Percentiles rank a stretch among this genome's conserved stretches.
phyloP scores from a whole-genome alignment of 2,797 vertebrate species.

The Melanotaenia boesemani region DNA sequence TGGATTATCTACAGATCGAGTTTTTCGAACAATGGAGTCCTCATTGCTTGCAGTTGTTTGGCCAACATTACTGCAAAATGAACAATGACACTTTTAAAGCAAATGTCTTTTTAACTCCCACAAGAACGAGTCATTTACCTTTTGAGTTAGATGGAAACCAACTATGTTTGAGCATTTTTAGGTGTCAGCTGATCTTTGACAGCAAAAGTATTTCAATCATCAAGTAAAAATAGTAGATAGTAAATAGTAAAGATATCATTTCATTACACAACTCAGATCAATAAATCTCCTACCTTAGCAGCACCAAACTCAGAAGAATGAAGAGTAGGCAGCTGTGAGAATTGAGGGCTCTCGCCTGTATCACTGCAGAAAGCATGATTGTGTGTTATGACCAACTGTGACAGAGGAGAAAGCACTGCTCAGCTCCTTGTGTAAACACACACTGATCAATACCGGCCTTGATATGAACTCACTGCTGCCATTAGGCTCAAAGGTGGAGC shows the following conservation, averaged over 20 bases:
- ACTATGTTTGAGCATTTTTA: not conserved
- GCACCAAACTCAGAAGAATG: constrained; percentile 41
- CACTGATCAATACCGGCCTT: constrained; percentile 64
- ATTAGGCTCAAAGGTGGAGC: constrained; percentile 27
- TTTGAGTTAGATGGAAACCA: not conserved
- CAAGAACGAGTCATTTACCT: not conserved
- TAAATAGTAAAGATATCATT: not conserved
- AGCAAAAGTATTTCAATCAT: not conserved
- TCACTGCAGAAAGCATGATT: constrained; percentile 56
- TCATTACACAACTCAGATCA: not conserved
- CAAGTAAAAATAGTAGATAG: constrained; percentile 6
- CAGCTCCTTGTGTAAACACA: constrained; percentile 63
- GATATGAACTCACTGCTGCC: constrained; percentile 51
- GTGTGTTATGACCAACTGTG: constrained; percentile 44
- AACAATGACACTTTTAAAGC: not conserved
- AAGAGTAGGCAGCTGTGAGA: constrained; percentile 32
- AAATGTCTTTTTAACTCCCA: not conserved
- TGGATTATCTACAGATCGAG: constrained; percentile 51
- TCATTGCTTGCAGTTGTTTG: constrained; percentile 39
- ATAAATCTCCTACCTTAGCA: constrained; percentile 66
- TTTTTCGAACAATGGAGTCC: constrained; percentile 46
- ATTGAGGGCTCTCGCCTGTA: constrained; percentile 10
- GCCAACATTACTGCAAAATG: constrained; percentile 45
- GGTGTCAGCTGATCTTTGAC: not conserved
- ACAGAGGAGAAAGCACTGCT: constrained; percentile 20